Conservation (phyloP, 2,113 vertebrate genomes). For the Rissa tridactyla region DNA sequence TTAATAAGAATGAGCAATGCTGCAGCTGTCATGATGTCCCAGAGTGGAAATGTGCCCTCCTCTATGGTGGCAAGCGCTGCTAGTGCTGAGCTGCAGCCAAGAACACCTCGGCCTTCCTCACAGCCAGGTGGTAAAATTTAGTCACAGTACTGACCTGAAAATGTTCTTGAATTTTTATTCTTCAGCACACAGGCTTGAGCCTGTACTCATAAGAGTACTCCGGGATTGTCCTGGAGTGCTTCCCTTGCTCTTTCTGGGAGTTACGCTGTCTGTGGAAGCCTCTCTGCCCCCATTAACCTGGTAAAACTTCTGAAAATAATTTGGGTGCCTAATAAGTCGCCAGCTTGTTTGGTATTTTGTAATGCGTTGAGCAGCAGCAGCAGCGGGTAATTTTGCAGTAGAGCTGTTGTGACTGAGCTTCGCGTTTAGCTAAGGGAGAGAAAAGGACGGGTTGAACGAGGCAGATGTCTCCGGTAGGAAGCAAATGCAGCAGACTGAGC, state of each 20-base stretch:
- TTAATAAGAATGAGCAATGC: constrained; percentile 88
- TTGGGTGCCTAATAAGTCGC: neutral
- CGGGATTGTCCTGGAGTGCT: neutral
- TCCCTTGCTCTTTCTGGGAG: neutral
- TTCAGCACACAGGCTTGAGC: neutral
- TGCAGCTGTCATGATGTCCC: constrained; percentile 85
- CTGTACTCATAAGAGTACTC: neutral
- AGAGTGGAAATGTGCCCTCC: constrained; percentile 82
- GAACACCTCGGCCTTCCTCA: constrained; percentile 83
- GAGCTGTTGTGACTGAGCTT: neutral
- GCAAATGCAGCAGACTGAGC: neutral
- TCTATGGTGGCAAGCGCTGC: constrained; percentile 83
- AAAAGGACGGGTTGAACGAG: neutral
- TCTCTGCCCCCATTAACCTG: neutral
- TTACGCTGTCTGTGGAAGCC: neutral
- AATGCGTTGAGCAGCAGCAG: neutral
- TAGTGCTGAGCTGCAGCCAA: constrained; percentile 88
- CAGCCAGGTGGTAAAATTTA: constrained; percentile 84
- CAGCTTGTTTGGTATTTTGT: neutral
- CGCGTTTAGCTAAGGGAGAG: neutral
- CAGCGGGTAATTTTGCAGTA: neutral
- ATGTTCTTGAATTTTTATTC: neutral
- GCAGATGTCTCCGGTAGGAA: neutral
- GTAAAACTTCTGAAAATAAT: neutral
- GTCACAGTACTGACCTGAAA: neutral